Conservation (phyloP, 2,888 invertebrate genomes). For the Blastobasis adustella region DNA sequence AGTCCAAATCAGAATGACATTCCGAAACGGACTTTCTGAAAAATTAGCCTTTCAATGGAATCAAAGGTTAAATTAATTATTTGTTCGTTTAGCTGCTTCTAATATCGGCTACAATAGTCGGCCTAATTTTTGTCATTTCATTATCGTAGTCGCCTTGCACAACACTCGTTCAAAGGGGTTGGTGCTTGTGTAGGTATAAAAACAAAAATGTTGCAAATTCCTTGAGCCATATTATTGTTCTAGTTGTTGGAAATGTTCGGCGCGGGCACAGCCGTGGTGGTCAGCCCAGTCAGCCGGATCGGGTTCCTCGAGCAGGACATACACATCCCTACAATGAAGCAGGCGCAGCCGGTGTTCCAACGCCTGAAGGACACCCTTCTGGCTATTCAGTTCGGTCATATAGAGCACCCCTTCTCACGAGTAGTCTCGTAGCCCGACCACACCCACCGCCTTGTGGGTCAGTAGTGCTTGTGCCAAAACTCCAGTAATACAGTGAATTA, state of each 20-base stretch:
- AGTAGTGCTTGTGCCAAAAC: constrained; percentile 1
- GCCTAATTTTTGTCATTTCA: no score
- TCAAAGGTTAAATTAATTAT: no score
- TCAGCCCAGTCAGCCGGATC: constrained; percentile 93
- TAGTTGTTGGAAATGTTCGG: constrained; percentile 97
- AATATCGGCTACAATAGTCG: no score
- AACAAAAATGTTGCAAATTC: no score
- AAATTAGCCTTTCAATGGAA: no score
- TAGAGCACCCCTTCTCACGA: constrained; percentile 87
- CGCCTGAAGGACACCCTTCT: constrained; percentile 83
- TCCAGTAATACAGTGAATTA: constrained; percentile 5
- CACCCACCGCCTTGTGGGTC: not conserved
- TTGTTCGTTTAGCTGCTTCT: no score
- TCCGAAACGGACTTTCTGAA: no score
- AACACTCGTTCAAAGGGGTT: no score
- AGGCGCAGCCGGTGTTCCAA: constrained; percentile 81
- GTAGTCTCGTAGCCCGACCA: constrained; percentile 45
- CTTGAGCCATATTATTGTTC: constrained; percentile 20
- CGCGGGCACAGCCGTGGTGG: constrained; percentile 96
- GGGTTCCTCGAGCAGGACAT: constrained; percentile 82
- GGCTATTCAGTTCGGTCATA: constrained; percentile 93
- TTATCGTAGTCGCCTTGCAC: no score
- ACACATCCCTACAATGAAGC: constrained; percentile 83
- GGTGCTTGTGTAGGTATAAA: no score
- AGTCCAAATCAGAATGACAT: no score